Percentiles rank a stretch among this genome's conserved stretches.
Evolutionary conservation across 2,888 invertebrate species (phyloP).

Genomic region (Tortrix viridana): DNA sequence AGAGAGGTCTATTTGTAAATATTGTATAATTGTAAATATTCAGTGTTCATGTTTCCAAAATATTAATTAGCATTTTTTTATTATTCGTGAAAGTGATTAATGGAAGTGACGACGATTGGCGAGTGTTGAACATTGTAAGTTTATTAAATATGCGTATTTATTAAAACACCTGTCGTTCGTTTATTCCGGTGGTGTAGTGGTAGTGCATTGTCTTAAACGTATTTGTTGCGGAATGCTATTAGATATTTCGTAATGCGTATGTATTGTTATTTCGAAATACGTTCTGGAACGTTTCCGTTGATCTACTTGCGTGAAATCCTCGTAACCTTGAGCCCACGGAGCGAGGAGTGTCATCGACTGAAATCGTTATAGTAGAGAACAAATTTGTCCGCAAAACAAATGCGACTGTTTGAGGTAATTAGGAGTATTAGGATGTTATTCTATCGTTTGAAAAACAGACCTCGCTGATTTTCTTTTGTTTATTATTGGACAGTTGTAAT

Average conservation of each 20-base stretch:
- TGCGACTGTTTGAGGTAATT: conserved; percentile 19
- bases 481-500: background rate
- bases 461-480: background rate
- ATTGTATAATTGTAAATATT: conserved; percentile 69
- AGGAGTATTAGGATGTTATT: conserved; percentile 1
- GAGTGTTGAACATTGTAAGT: conserved; percentile 58
- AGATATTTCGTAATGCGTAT: conserved; percentile 45
- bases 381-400: conserved; percentile 30
- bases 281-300: conserved; percentile 41
- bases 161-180: conserved; percentile 45
- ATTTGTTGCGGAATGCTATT: conserved; percentile 40
- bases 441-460: background rate
- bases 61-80: conserved; percentile 45
- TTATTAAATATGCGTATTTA: conserved; percentile 44
- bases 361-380: conserved; percentile 51
- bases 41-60: conserved; percentile 49
- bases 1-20: conserved; percentile 78
- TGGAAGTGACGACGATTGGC: conserved; percentile 51
- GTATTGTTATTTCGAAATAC: conserved; percentile 41
- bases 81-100: conserved; percentile 61
- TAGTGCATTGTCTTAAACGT: conserved; percentile 44
- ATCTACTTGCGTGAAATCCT: conserved; percentile 51
- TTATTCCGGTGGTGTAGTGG: conserved; percentile 34
- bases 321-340: conserved; percentile 60
- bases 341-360: conserved; percentile 60